Conservation (phyloP, 2,113 vertebrate genomes). For the Phainopepla nitens region DNA sequence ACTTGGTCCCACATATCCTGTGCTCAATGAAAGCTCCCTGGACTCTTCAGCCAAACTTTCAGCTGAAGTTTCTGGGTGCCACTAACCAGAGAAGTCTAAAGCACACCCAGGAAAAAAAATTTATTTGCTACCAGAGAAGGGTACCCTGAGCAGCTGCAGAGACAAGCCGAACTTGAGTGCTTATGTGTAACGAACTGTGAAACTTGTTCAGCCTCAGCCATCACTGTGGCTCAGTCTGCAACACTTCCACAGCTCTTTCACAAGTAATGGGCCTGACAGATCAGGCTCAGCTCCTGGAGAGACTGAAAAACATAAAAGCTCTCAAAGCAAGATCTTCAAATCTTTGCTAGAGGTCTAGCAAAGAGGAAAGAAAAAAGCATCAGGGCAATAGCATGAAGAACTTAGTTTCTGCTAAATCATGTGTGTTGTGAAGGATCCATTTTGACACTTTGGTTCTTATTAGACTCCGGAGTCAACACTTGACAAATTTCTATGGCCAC, state of each 20-base stretch:
- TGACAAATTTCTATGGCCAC: background rate
- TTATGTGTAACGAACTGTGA: background rate
- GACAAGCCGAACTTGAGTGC: background rate
- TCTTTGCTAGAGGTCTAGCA: background rate
- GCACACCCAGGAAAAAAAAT: background rate
- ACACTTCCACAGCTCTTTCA: background rate
- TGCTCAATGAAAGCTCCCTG: rapidly evolving
- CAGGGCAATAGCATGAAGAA: background rate
- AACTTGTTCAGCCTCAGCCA: conserved; percentile 1
- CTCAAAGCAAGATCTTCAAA: background rate
- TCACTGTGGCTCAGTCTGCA: background rate
- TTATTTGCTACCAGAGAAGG: background rate
- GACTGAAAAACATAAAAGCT: background rate
- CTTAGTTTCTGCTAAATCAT: background rate
- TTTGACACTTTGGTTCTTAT: background rate
- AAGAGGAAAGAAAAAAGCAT: background rate
- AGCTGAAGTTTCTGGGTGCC: background rate
- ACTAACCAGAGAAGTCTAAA: background rate
- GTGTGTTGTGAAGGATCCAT: background rate
- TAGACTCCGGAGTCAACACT: background rate
- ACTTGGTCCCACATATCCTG: background rate
- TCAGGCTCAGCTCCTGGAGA: background rate
- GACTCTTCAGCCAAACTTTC: background rate
- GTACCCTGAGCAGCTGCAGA: background rate
- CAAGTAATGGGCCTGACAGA: background rate